Evolutionary conservation across 1,140 invertebrate genomes (phyloP).

Genomic region (Sitodiplosis mosellana): DNA sequence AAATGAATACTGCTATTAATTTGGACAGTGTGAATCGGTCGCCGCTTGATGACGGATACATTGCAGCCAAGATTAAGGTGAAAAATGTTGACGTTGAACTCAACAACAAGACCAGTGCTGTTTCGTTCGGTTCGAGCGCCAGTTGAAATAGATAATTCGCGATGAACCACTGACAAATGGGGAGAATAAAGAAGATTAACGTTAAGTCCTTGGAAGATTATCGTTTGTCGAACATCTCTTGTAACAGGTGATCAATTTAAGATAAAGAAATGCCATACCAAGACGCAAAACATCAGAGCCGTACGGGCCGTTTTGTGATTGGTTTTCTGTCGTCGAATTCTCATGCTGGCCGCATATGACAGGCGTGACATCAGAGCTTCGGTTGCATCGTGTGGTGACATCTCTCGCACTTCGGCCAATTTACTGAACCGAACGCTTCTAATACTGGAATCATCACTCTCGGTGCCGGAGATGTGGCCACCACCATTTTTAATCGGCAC

Average conservation of each 20-base stretch:
- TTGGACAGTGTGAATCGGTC: constrained; percentile 73
- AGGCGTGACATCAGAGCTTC: constrained; percentile 66
- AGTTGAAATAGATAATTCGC: constrained; percentile 68
- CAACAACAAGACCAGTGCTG: constrained; percentile 58
- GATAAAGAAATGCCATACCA: too few species aligned
- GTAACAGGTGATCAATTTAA: background rate
- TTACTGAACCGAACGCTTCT: constrained; percentile 66
- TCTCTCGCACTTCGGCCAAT: constrained; percentile 64
- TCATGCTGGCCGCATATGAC: constrained; percentile 62
- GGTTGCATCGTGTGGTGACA: constrained; percentile 63
- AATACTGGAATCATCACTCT: constrained; percentile 64
- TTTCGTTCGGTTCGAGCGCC: constrained; percentile 53
- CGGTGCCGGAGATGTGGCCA: constrained; percentile 53
- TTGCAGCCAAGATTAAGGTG: constrained; percentile 57
- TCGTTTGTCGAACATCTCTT: background rate
- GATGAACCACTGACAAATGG: constrained; percentile 56
- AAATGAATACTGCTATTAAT: constrained; percentile 55
- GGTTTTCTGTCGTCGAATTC: constrained; percentile 31
- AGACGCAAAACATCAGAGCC: constrained; percentile 53
- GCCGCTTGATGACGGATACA: constrained; percentile 55
- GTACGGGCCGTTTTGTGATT: constrained; percentile 48
- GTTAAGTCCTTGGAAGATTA: too few species aligned
- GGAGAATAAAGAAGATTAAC: too few species aligned
- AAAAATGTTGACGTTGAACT: constrained; percentile 71
- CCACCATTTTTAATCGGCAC: constrained; percentile 64